Conservation (phyloP, 2,888 invertebrate species). For the Hydraecia micacea region DNA sequence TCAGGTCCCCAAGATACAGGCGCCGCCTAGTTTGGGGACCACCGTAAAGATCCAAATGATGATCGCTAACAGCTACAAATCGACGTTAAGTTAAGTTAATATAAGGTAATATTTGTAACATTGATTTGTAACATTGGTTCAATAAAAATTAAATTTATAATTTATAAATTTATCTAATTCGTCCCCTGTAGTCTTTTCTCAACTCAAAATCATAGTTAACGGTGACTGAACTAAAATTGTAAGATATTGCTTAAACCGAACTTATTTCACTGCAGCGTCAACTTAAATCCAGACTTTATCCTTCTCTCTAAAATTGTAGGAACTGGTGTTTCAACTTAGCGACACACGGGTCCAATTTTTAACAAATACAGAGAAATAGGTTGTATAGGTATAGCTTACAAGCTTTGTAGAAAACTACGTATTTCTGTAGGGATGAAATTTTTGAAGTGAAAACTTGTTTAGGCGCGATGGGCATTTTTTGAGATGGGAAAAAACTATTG, state of each 20-base stretch:
- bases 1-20: too few relatives aligned
- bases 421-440: neutral
- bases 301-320: constrained; percentile 25
- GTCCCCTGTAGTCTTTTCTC: neutral
- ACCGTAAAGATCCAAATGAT: too few relatives aligned
- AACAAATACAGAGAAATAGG: neutral
- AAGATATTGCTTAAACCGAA: constrained; percentile 69
- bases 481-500: too few relatives aligned
- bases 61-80: too few relatives aligned
- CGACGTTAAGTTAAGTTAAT: too few relatives aligned
- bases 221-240: constrained; percentile 60
- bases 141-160: too few relatives aligned
- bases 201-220: constrained; percentile 54
- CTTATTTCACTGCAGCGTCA: constrained; percentile 69
- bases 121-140: too few relatives aligned
- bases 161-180: too few relatives aligned
- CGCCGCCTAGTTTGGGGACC: too few relatives aligned
- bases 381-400: neutral
- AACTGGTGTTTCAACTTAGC: constrained; percentile 23
- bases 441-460: too few relatives aligned
- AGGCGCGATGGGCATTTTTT: too few relatives aligned
- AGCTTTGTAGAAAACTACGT: neutral
- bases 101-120: too few relatives aligned
- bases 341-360: constrained; percentile 18
- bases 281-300: constrained; percentile 68